These are phyloP conservation scores for Drosophila setosimentum DNA, from an alignment of 2,888 invertebrate species.

Conservation along the genomic window DNA sequence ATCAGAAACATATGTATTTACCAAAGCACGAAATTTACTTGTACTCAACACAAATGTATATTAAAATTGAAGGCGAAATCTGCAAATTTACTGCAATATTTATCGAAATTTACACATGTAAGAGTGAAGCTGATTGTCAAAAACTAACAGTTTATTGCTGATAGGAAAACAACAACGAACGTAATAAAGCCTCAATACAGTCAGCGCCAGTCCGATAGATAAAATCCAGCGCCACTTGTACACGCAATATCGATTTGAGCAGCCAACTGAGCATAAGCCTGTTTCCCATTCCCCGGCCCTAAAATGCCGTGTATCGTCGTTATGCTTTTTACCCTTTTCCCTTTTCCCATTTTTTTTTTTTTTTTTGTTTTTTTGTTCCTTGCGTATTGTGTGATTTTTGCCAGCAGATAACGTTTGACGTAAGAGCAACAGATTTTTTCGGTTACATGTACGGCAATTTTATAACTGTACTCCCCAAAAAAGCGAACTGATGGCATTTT, in stretches of 20 bases:
- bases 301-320: conserved; percentile 10
- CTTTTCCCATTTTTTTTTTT: conserved; percentile 11
- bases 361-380: conserved; percentile 29
- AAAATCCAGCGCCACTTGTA: conserved; percentile 55
- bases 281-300: conserved; percentile 11
- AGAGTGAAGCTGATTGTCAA: conserved; percentile 30
- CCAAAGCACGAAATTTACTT: conserved; percentile 61
- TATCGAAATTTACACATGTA: conserved; percentile 41
- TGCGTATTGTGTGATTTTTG: conserved; percentile 65
- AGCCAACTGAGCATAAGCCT: conserved; percentile 30
- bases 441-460: conserved; percentile 64
- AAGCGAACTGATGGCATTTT: conserved; percentile 43
- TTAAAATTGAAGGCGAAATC: conserved; percentile 16
- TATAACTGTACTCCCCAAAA: conserved; percentile 56
- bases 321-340: conserved; percentile 33
- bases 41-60: neutral
- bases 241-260: conserved; percentile 73
- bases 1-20: conserved; percentile 59
- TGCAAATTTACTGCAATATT: conserved; percentile 4
- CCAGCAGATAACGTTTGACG: conserved; percentile 73
- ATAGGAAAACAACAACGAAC: conserved; percentile 71
- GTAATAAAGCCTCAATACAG: conserved; percentile 66
- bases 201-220: conserved; percentile 50
- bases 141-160: conserved; percentile 69
- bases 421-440: conserved; percentile 77